Conservation (phyloP, 2,888 invertebrate species). For the Fragum sueziense region DNA sequence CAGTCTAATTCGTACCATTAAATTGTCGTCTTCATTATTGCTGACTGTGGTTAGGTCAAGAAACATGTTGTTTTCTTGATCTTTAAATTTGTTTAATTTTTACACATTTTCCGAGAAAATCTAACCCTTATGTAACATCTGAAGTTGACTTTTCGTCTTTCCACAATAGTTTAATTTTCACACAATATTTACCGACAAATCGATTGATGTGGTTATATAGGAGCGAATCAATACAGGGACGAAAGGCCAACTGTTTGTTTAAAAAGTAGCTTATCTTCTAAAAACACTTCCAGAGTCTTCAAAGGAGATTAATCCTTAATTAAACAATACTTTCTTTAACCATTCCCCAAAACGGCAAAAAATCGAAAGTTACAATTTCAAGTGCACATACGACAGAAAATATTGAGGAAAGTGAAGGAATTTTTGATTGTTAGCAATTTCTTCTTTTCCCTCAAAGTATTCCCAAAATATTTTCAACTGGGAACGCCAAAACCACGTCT, state of each 20-base stretch:
- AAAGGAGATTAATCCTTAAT: neutral
- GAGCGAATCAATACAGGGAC: neutral
- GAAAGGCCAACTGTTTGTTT: neutral
- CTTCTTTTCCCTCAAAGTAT: neutral
- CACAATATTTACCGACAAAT: neutral
- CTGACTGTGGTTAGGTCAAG: no score
- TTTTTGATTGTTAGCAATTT: neutral
- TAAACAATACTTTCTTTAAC: no score
- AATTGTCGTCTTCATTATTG: no score
- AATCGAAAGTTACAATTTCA: no score
- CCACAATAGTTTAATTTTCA: neutral
- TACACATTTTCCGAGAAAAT: no score
- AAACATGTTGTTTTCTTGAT: no score
- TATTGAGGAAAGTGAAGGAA: no score
- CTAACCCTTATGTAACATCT: no score
- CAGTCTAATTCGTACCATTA: no score
- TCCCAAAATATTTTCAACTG: neutral
- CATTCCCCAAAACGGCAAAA: no score
- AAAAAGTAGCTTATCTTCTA: neutral
- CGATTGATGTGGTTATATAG: neutral
- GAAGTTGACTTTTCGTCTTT: neutral
- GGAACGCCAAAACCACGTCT: neutral
- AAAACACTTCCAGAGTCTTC: neutral
- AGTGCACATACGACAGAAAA: no score
- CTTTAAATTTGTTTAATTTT: no score